Evolutionary conservation across 2,113 vertebrate species (phyloP).

Genomic region (Aphyosemion australe): DNA sequence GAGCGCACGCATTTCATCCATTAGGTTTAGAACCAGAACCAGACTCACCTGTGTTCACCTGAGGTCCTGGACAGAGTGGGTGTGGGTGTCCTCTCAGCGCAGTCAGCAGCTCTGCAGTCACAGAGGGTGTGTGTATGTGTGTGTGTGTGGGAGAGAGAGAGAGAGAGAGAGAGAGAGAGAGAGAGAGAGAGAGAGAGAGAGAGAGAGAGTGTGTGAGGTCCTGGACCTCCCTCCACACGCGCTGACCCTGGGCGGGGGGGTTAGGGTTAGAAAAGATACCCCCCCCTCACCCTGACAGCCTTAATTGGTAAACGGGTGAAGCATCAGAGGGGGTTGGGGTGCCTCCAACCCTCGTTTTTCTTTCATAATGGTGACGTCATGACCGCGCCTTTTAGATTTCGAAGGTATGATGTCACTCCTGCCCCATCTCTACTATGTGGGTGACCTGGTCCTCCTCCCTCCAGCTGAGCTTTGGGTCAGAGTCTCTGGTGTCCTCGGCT

Average conservation of each 20-base stretch:
- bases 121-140: constrained; percentile 12
- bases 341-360: constrained; percentile 8
- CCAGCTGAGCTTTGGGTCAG: constrained; percentile 64
- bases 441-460: no score
- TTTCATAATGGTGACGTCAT: constrained; percentile 71
- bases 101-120: constrained; percentile 36
- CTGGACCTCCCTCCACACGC: constrained; percentile 68
- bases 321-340: constrained; percentile 46
- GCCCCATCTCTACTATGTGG: no score
- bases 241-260: constrained; percentile 62
- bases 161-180: no score
- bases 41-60: constrained; percentile 49
- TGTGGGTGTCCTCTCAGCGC: constrained; percentile 35
- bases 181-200: no score
- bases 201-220: constrained; percentile 34
- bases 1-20: neutral
- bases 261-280: constrained; percentile 66
- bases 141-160: neutral
- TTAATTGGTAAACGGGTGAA: constrained; percentile 74
- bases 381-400: constrained; percentile 79
- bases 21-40: neutral
- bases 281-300: constrained; percentile 49
- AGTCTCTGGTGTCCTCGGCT: no score
- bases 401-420: constrained; percentile 79
- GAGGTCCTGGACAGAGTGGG: constrained; percentile 6